phyloP scores from a whole-genome alignment of 2,797 vertebrate species.

The Atherinosoma microstoma region DNA sequence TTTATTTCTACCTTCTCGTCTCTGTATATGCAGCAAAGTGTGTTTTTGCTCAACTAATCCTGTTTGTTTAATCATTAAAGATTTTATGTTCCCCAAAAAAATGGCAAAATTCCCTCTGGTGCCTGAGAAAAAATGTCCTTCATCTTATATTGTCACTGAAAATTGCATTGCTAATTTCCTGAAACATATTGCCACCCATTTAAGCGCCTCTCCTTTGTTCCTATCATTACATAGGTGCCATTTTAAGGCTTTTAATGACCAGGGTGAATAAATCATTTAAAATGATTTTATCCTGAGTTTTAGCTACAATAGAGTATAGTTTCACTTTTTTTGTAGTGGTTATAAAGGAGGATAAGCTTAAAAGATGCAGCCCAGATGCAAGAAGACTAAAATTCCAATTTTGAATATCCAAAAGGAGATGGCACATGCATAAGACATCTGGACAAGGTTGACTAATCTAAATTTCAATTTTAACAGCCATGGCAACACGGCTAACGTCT shows the following conservation, averaged over 20 bases:
- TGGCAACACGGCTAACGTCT: neutral
- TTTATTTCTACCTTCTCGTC: neutral
- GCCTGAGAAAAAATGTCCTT: slow-evolving; percentile 58
- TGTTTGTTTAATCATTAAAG: slow-evolving; percentile 61
- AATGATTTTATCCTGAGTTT: slow-evolving; percentile 24
- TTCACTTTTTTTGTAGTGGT: slow-evolving; percentile 9
- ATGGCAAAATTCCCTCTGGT: slow-evolving; percentile 47
- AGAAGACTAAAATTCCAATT: neutral
- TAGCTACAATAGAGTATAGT: slow-evolving; percentile 1
- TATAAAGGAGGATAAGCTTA: slow-evolving; percentile 16
- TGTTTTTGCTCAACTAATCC: slow-evolving; percentile 57
- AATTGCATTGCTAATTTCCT: slow-evolving; percentile 66
- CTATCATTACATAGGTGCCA: slow-evolving; percentile 38
- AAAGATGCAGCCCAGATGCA: slow-evolving; percentile 18
- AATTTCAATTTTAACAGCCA: neutral
- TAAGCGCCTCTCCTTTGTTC: slow-evolving; percentile 33
- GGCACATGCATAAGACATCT: neutral
- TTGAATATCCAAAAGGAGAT: neutral
- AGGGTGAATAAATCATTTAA: slow-evolving; percentile 40
- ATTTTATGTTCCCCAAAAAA: slow-evolving; percentile 72
- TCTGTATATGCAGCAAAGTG: slow-evolving; percentile 37
- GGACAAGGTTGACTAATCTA: neutral
- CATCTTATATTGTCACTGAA: slow-evolving; percentile 51
- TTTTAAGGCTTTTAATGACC: slow-evolving; percentile 38
- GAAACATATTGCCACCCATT: slow-evolving; percentile 49